These are phyloP conservation scores for Urocyon cinereoargenteus DNA, from an alignment of 2,797 vertebrate species.

Conservation along the genomic window DNA sequence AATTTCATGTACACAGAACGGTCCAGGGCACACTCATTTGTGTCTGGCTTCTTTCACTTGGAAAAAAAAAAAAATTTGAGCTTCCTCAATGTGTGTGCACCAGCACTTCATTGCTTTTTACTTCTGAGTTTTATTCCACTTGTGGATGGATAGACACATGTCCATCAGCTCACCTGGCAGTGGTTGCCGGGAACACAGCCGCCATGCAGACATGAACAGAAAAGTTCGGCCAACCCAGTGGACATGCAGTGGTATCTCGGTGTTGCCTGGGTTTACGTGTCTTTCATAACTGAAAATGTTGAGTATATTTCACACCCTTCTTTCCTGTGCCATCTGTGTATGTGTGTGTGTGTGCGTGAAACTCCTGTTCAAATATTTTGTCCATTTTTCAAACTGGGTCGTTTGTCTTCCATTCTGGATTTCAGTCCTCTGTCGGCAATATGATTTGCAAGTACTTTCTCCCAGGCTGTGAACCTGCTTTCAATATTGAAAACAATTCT, in stretches of 20 bases:
- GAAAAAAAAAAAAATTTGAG: not conserved
- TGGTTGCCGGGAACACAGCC: too few species aligned
- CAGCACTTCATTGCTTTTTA: too few species aligned
- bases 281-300: not conserved
- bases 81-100: accelerated
- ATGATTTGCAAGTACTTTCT: slow-evolving; percentile 20
- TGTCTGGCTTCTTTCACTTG: not conserved
- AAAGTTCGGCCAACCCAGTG: too few species aligned
- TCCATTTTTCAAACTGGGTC: not conserved
- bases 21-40: not conserved
- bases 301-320: not conserved
- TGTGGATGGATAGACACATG: too few species aligned
- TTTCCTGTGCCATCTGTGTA: not conserved
- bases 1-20: not conserved
- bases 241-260: not conserved
- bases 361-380: not conserved
- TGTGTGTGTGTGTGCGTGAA: not conserved
- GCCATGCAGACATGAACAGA: too few species aligned
- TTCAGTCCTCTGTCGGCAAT: not conserved
- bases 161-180: not conserved
- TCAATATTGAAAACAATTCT: not conserved
- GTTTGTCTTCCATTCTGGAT: not conserved
- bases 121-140: not conserved
- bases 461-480: not conserved
- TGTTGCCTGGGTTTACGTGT: not conserved